Evolutionary conservation across 2,888 invertebrate species (phyloP), one percentile per base, ranked within the genome.

Genomic region (Eristalis arbustorum): DNA sequence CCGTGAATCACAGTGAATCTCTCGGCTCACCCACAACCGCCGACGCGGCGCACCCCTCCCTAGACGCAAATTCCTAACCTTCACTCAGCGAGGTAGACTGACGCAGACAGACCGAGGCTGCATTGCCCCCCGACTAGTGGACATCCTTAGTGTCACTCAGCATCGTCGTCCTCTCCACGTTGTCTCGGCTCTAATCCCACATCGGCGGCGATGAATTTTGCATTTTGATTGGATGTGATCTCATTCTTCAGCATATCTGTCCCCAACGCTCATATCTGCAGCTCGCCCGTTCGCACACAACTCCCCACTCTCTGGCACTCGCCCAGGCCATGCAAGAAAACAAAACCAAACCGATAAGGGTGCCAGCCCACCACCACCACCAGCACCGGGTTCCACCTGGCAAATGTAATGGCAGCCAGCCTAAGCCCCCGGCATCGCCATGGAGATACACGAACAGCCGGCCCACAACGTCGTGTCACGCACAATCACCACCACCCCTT

Each of bases 331-430:
- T 2, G 25, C 25, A 3, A 25, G 3, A 25, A 25, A n/a, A 4
- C 31, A 34, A 63, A 62, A 61, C 31, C n/a, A 77, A 71, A 57
- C 40, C 62, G 62, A 62, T 62, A 31, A 31, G 25, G 31, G 23
- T 11, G 31, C 25, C 14, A 62, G 14, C 31, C 31, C 25, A 61
- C 18, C 37, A 56, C 14, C 59, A 66, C n/a, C 61, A 61, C n/a
- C 78, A 78, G 71, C 64, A 62, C 37, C 56, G 34, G 40, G 62
- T 18, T 25, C 25, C 49, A 63, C 23, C 25, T 31, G 40, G n/a
- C 56, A 62, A 61, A 62, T 62, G 68, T 74, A 79, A 79, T 74
- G 80, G 80, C 80, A 80, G 80, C 80, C 73, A 67, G 56, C 49
- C 49, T 18, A 8, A n/a, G 49, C 18, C 49, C 8, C 28, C 23